phyloP scores from a whole-genome alignment of 2,113 vertebrate species.

The Apteryx owenii region DNA sequence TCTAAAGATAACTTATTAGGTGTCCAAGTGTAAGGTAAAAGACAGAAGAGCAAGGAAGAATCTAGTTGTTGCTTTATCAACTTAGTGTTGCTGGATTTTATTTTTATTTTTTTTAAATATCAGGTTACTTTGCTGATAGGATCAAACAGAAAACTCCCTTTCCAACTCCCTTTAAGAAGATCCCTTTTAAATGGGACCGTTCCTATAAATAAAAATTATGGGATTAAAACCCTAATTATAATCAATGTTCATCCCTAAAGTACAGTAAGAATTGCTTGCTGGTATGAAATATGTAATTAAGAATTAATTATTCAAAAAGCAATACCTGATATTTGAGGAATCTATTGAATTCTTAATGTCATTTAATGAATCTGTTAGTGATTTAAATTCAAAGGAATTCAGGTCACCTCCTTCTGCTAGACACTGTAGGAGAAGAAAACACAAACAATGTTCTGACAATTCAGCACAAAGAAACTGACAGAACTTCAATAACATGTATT shows the following conservation, averaged over 20 bases:
- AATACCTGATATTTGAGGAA: conserved; percentile 95
- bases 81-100: background rate
- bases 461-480: background rate
- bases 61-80: background rate
- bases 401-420: conserved; percentile 95
- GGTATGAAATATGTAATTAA: conserved; percentile 32
- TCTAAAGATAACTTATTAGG: background rate
- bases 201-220: background rate
- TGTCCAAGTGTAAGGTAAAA: background rate
- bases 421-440: conserved; percentile 83
- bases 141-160: conserved; percentile 15
- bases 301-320: conserved; percentile 2
- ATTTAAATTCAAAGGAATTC: conserved; percentile 99
- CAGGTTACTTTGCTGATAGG: background rate
- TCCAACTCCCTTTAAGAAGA: background rate
- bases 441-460: background rate
- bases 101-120: background rate
- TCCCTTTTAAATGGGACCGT: background rate
- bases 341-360: conserved; percentile 98
- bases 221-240: conserved; percentile 4
- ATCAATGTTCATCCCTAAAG: background rate
- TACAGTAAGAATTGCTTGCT: background rate
- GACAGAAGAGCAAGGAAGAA: background rate
- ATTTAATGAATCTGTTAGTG: conserved; percentile 95
- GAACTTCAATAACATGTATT: background rate